Percentiles rank a stretch among this genome's conserved stretches.
Conservation (phyloP, 2,797 vertebrate species). For the Parauchenoglanis ngamensis region DNA sequence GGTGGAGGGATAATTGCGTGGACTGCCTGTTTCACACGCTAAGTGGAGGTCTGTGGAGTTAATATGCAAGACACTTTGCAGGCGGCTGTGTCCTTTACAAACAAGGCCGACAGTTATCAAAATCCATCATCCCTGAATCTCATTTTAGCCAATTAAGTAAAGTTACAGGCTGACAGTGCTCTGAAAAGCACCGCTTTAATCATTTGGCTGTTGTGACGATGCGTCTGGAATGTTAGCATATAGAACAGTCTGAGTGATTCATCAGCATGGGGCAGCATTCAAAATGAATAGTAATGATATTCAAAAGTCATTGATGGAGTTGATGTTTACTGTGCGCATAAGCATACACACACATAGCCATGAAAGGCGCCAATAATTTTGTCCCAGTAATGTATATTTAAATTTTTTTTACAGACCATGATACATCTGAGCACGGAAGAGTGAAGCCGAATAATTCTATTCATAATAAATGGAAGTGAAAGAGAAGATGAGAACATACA, state of each 20-base stretch:
- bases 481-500: not conserved
- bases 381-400: not conserved
- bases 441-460: not conserved
- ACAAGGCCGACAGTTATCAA: constrained; percentile 63
- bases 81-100: constrained; percentile 49
- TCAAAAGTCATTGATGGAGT: not conserved
- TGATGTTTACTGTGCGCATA: not conserved
- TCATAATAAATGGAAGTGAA: not conserved
- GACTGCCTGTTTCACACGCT: constrained; percentile 25
- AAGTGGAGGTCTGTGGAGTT: constrained; percentile 42
- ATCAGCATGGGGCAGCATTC: constrained; percentile 31
- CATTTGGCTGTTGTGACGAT: constrained; percentile 40
- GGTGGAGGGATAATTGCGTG: constrained; percentile 47
- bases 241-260: constrained; percentile 13
- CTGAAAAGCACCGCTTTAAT: constrained; percentile 54
- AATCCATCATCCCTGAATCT: constrained; percentile 71
- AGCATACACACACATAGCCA: not conserved
- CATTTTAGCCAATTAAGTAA: constrained; percentile 68
- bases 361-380: not conserved
- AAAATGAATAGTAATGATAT: not conserved
- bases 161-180: constrained; percentile 63
- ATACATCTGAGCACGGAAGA: not conserved
- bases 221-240: constrained; percentile 26
- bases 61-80: constrained; percentile 46
- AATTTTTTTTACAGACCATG: not conserved